Percentiles rank a stretch among this genome's conserved stretches.
phyloP scores from a whole-genome alignment of 2,888 invertebrate species.

The Dolichomitus sp. region DNA sequence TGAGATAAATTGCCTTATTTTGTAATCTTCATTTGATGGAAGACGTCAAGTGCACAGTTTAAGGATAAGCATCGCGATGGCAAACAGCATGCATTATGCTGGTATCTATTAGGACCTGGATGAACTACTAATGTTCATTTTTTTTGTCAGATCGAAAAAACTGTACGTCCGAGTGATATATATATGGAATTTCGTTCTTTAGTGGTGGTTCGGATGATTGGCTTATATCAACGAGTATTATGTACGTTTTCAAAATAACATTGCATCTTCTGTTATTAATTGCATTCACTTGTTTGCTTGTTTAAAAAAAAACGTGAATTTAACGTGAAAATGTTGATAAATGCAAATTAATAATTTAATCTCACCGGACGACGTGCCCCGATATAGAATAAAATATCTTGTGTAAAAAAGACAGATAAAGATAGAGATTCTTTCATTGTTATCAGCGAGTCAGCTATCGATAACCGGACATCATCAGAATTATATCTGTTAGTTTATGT shows the following conservation, averaged over 20 bases:
- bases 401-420: not conserved
- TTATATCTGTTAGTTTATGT: not conserved
- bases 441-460: not conserved
- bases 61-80: not conserved
- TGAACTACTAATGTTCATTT: not conserved
- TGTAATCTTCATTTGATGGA: not conserved
- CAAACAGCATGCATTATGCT: not conserved
- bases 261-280: not conserved
- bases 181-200: not conserved
- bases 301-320: not conserved
- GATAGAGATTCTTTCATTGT: not conserved
- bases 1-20: not conserved
- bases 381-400: not conserved
- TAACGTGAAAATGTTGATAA: not conserved
- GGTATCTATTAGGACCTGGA: not conserved
- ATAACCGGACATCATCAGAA: not conserved
- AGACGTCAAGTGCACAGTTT: not conserved
- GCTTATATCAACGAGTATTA: not conserved
- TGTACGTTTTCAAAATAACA: not conserved
- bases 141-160: not conserved
- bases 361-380: not conserved
- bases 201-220: not conserved
- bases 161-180: not conserved
- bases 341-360: not conserved
- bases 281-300: not conserved